Conservation (phyloP, 1,140 invertebrate genomes). For the Neotoxoptera formosana region DNA sequence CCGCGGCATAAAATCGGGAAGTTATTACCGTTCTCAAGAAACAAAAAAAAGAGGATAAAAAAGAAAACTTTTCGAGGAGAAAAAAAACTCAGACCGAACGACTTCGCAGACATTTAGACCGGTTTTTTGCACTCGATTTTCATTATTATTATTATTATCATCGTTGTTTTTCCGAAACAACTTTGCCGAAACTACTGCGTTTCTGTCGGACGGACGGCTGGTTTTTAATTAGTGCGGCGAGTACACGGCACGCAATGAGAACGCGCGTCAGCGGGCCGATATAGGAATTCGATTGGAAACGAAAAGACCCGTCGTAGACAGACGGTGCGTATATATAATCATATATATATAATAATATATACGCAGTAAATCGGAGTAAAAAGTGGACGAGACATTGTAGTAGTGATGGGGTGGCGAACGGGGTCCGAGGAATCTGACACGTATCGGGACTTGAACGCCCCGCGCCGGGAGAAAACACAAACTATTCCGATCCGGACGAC, state of each 20-base stretch:
- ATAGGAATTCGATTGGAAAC: constrained; percentile 16
- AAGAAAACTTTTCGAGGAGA: background rate
- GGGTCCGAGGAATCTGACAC: background rate
- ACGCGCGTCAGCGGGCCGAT: background rate
- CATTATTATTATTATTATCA: background rate
- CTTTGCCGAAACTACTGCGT: background rate
- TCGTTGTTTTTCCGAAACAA: background rate
- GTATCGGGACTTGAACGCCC: background rate
- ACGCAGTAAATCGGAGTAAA: background rate
- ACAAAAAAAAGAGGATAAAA: background rate
- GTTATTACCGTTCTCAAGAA: background rate
- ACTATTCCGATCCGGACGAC: background rate
- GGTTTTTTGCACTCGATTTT: background rate
- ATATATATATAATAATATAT: background rate
- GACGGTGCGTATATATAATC: background rate
- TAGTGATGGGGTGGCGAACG: background rate
- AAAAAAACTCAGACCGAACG: background rate
- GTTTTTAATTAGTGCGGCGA: constrained; percentile 9
- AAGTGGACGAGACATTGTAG: background rate
- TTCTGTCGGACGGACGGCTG: background rate
- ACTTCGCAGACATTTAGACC: background rate
- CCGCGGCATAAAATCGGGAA: background rate
- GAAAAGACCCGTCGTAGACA: background rate
- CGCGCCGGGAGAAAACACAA: background rate
- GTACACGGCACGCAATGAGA: background rate